These are phyloP conservation scores for Amphibalanus amphitrite DNA, from an alignment of 1,140 invertebrate species.

Conservation along the genomic window DNA sequence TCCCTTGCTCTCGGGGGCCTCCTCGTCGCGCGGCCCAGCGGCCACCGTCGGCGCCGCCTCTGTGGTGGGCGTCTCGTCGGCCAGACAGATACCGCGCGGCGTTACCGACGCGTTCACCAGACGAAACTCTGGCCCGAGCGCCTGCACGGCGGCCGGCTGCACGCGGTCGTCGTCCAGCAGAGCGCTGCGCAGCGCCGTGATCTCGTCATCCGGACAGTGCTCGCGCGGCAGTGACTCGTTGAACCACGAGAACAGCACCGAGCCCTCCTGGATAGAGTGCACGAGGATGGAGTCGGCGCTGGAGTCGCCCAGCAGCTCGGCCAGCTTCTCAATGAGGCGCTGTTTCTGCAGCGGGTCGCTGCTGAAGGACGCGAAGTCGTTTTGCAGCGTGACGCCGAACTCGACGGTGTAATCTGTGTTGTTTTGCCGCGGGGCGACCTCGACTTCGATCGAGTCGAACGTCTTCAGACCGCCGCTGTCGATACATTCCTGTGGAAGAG, in stretches of 20 bases:
- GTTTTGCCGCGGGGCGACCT: neutral
- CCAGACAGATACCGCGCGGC: constrained; percentile 51
- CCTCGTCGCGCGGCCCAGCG: constrained; percentile 43
- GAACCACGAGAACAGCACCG: constrained; percentile 49
- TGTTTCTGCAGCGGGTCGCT: neutral
- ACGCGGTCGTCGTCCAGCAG: constrained; percentile 30
- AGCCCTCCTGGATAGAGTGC: constrained; percentile 35
- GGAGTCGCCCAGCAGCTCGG: constrained; percentile 52
- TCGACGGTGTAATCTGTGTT: neutral
- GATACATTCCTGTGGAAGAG: constrained; percentile 32
- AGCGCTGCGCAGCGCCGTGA: constrained; percentile 47
- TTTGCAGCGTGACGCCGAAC: neutral
- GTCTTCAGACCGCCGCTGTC: constrained; percentile 44
- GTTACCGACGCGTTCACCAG: constrained; percentile 50
- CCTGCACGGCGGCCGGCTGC: constrained; percentile 40
- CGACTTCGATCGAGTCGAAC: constrained; percentile 50
- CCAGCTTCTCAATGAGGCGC: constrained; percentile 44
- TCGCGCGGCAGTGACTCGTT: constrained; percentile 46
- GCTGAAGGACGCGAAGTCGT: neutral
- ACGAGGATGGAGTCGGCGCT: constrained; percentile 52
- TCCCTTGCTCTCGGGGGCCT: constrained; percentile 29
- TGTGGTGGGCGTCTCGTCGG: constrained; percentile 29
- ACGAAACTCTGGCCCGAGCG: constrained; percentile 58
- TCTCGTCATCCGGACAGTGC: constrained; percentile 54
- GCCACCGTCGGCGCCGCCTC: constrained; percentile 49